Base-by-base conservation (phyloP, 2,113 vertebrate genomes). In the Muntiacus muntjak region DNA sequence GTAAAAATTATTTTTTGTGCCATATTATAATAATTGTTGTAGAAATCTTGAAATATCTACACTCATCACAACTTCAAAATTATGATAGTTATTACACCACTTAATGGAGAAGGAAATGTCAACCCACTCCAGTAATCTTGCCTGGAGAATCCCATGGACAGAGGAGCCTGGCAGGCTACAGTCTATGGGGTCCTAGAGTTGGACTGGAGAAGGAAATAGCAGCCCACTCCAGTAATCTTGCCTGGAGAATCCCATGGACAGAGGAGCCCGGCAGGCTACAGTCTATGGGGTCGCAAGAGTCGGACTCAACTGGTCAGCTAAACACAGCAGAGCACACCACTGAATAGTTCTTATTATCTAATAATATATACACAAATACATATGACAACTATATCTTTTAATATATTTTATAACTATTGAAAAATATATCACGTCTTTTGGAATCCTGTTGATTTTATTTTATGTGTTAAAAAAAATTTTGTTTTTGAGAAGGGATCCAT, bases 371-470 rank as follows among this genome's bases (percentile, higher is more conserved):
- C 43, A 57, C 30, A 71, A 54, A 9, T 7, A 10, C 13, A n/a
- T 83, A 36, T 83, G 11, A 36, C 33, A 84, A 17, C 7, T 43
- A 4, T 40, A 84, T 58, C 19, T 88, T 14, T 91, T 86, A 57
- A 62, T 84, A 55, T 95, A 91, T 71, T 84, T 64, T 30, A 55
- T 94, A 60, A 86, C 33, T 89, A 2, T 57, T 79, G 74, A 55
- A 12, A 62, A 21, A 28, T 47, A 6, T 67, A 19, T 55, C 71
- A 25, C 55, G 2, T 62, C 14, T 19, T 95, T 85, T 40, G 47
- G 25, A 88, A 93, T 84, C 25, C 30, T 57, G 2, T 74, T 52
- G 40, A 82, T 55, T 23, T 94, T 92, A 57, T 28, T 91, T 96
- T 74, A 57, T 52, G 9, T 33, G n/a, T 71, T 87, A 33, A 47